phyloP scores from a whole-genome alignment of 2,888 invertebrate genomes.

The Prenolepis imparis region DNA sequence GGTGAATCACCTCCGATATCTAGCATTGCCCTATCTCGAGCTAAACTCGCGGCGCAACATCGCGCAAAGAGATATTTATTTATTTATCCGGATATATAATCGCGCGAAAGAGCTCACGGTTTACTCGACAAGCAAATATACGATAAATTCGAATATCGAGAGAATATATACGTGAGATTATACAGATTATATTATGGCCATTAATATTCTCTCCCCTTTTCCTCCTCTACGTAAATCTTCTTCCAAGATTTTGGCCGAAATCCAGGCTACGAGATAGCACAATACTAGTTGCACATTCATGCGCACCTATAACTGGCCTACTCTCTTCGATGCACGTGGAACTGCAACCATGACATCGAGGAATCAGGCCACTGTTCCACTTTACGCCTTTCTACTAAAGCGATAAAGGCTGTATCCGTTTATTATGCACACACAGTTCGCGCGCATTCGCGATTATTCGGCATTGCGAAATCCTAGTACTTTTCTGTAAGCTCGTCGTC shows the following conservation, averaged over 20 bases:
- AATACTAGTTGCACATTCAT: constrained; percentile 72
- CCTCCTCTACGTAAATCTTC: constrained; percentile 44
- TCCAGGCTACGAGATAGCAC: constrained; percentile 69
- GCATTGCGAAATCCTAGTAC: constrained; percentile 56
- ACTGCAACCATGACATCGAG: constrained; percentile 82
- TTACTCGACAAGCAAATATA: constrained; percentile 1
- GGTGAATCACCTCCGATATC: constrained; percentile 76
- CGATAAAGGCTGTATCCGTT: constrained; percentile 78
- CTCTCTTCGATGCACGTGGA: constrained; percentile 77
- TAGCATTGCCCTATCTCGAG: constrained; percentile 64
- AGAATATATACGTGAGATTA: too few species aligned
- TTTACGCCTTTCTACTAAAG: constrained; percentile 81
- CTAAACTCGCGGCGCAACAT: constrained; percentile 56
- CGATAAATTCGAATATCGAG: not conserved
- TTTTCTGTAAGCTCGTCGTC: not conserved
- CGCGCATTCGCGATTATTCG: constrained; percentile 62
- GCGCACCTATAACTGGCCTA: constrained; percentile 71
- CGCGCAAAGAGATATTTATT: too few species aligned
- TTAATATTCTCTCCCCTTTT: constrained; percentile 5
- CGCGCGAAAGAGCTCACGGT: too few species aligned
- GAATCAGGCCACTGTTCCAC: constrained; percentile 84
- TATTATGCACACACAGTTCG: constrained; percentile 66
- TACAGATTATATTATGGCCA: too few species aligned
- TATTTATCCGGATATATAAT: too few species aligned
- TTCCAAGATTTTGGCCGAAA: constrained; percentile 72